Conservation (phyloP, 2,888 invertebrate genomes). For the Morpho deidamia region DNA sequence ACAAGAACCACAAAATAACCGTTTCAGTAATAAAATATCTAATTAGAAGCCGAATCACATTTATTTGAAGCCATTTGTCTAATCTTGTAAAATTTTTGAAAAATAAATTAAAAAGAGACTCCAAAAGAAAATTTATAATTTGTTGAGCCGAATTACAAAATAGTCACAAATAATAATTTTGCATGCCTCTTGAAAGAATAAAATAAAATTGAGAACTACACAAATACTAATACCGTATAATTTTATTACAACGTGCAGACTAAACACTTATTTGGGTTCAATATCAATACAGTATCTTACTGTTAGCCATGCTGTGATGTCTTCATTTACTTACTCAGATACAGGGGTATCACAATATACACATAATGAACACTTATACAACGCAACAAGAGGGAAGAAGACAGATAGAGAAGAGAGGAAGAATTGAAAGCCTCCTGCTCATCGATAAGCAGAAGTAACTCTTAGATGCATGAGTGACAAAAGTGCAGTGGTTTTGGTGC, state of each 20-base stretch:
- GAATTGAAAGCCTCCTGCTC: conserved; percentile 49
- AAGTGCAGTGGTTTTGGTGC: conserved; percentile 58
- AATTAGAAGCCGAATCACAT: conserved; percentile 18
- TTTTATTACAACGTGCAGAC: conserved; percentile 72
- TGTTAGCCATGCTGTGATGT: conserved; percentile 66
- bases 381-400: conserved; percentile 47
- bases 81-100: conserved; percentile 1
- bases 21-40: conserved; percentile 35
- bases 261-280: conserved; percentile 66
- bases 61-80: conserved; percentile 8
- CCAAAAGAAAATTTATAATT: conserved; percentile 7
- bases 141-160: conserved; percentile 20
- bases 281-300: conserved; percentile 42
- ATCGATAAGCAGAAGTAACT: conserved; percentile 43
- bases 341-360: conserved; percentile 48
- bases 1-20: conserved; percentile 75
- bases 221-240: conserved; percentile 55
- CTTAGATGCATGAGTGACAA: conserved; percentile 57
- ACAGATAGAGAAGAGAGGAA: conserved; percentile 45
- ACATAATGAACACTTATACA: conserved; percentile 50
- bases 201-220: conserved; percentile 56
- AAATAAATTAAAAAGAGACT: conserved; percentile 1
- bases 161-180: conserved; percentile 34
- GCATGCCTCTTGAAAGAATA: conserved; percentile 61
- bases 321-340: conserved; percentile 43